phyloP scores from a whole-genome alignment of 2,888 invertebrate genomes.

The Amphimallon solstitiale region DNA sequence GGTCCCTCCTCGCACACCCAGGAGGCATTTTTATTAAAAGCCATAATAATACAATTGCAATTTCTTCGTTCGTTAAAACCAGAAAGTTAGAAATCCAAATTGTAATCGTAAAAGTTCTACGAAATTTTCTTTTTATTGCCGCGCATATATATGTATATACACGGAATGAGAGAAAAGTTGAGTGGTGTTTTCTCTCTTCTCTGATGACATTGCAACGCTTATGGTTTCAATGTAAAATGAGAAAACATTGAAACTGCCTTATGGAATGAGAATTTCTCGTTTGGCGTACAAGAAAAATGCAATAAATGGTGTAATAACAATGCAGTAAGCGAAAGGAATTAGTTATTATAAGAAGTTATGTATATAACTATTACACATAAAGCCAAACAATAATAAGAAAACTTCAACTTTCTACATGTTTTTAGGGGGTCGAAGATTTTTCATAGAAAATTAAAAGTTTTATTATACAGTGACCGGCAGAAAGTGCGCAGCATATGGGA shows the following conservation, averaged over 20 bases:
- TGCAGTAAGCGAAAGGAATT: too few species aligned
- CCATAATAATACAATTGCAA: conserved; percentile 34
- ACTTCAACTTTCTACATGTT: too few species aligned
- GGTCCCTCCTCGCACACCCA: neutral
- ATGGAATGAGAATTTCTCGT: conserved; percentile 7
- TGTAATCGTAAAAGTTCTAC: conserved; percentile 35
- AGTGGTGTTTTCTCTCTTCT: neutral
- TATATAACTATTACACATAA: too few species aligned
- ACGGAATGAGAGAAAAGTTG: neutral
- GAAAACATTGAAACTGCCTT: conserved; percentile 13
- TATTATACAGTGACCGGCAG: too few species aligned
- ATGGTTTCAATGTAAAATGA: conserved; percentile 8
- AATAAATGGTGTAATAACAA: too few species aligned
- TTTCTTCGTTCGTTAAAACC: conserved; percentile 33
- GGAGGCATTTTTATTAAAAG: conserved; percentile 36
- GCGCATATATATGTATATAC: too few species aligned
- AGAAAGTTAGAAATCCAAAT: conserved; percentile 35
- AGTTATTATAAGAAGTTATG: too few species aligned
- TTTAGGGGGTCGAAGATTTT: too few species aligned
- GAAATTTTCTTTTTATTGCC: conserved; percentile 14
- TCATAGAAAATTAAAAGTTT: too few species aligned
- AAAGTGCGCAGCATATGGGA: too few species aligned
- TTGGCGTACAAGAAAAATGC: too few species aligned
- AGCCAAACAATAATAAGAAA: too few species aligned
- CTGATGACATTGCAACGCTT: neutral